Evolutionary conservation across 2,797 vertebrate species (phyloP).

Genomic region (Aeoliscus strigatus): DNA sequence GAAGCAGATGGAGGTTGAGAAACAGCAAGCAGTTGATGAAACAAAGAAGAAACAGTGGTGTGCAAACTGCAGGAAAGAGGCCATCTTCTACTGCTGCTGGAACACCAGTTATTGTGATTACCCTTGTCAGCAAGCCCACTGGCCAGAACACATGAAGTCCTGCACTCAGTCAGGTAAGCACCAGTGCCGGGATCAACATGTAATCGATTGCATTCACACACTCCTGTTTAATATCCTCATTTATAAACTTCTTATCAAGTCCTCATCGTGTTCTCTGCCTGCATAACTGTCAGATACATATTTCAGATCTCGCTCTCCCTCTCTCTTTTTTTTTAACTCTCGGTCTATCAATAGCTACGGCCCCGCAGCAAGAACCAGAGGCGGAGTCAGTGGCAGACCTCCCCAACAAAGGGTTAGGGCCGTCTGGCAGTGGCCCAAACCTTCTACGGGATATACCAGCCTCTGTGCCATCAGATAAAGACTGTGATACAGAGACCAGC

Average conservation of each 20-base stretch:
- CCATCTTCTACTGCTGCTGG: constrained; percentile 97
- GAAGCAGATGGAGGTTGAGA: constrained; percentile 90
- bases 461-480: constrained; percentile 79
- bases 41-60: constrained; percentile 98
- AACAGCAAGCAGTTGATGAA: constrained; percentile 90
- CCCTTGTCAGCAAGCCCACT: constrained; percentile 93
- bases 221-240: too few species aligned
- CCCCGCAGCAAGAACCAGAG: constrained; percentile 92
- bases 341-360: constrained; percentile 78
- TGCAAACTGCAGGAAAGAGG: constrained; percentile 92
- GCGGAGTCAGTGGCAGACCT: constrained; percentile 80
- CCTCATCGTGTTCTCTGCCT: too few species aligned
- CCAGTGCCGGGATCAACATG: neutral
- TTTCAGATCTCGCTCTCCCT: too few species aligned
- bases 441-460: constrained; percentile 76
- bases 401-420: constrained; percentile 81
- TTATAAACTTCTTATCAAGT: too few species aligned
- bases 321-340: constrained; percentile 10
- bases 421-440: constrained; percentile 69
- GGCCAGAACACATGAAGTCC: constrained; percentile 97
- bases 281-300: neutral
- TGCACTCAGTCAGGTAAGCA: constrained; percentile 91
- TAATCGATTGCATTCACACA: constrained; percentile 2
- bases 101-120: constrained; percentile 97
- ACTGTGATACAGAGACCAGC: constrained; percentile 81